A percentile compares a stretch with the other conserved stretches of the same genome.
Conservation (phyloP, 2,113 vertebrate species). For the Apus apus region DNA sequence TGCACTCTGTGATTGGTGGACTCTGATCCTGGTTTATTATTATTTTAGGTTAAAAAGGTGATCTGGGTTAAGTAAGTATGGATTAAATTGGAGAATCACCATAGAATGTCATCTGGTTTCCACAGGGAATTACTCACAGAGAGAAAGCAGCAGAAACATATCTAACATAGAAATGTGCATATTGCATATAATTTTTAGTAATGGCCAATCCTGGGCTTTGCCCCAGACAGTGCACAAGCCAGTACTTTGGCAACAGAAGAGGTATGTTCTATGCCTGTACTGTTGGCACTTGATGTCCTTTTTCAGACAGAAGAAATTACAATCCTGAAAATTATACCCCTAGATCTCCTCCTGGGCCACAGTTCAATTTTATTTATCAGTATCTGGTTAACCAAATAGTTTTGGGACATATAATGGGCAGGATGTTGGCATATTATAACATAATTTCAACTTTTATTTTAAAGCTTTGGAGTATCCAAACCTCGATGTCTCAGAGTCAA, state of each 20-base stretch:
- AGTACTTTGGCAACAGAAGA: background rate
- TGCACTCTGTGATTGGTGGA: background rate
- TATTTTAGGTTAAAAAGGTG: background rate
- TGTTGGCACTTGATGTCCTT: background rate
- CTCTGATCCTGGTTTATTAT: background rate
- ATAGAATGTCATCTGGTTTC: background rate
- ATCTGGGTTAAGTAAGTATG: background rate
- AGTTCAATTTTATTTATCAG: background rate
- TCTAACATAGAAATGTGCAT: background rate
- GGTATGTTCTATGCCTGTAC: background rate
- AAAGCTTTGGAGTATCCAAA: constrained; percentile 96
- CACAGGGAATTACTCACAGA: background rate
- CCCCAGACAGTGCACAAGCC: background rate
- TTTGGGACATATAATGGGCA: background rate
- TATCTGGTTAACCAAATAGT: background rate
- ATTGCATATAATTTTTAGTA: background rate
- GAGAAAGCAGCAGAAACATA: background rate
- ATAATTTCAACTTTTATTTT: constrained; percentile 50
- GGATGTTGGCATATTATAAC: background rate
- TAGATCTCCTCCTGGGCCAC: background rate
- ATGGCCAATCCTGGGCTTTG: background rate
- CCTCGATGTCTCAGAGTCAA: constrained; percentile 91
- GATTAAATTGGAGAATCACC: background rate
- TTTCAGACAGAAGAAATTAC: background rate
- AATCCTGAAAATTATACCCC: background rate